Evolutionary conservation across 2,113 vertebrate species (phyloP).

Genomic region (Bos indicus): DNA sequence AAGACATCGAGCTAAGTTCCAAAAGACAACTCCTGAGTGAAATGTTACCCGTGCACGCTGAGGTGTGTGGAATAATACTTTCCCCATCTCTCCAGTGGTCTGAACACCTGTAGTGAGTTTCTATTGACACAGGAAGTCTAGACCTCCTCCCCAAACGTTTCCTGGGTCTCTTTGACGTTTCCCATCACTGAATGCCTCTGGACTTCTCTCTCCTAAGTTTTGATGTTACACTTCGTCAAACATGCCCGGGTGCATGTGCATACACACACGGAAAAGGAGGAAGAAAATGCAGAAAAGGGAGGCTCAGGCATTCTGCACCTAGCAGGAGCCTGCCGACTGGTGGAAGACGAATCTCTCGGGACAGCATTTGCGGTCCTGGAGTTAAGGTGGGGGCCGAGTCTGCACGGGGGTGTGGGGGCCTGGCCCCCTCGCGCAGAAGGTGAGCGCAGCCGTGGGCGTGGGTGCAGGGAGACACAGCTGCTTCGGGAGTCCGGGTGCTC

Average conservation of each 20-base stretch:
- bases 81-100: rapidly evolving
- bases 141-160: background rate
- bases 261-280: rapidly evolving
- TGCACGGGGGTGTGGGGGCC: too few species aligned
- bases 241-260: rapidly evolving
- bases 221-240: background rate
- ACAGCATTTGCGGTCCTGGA: too few species aligned
- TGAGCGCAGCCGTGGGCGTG: background rate
- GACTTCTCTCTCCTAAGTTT: background rate
- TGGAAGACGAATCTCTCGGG: rapidly evolving
- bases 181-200: background rate
- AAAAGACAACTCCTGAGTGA: background rate
- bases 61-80: too few species aligned
- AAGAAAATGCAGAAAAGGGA: background rate
- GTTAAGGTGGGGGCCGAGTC: background rate
- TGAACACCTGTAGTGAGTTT: background rate
- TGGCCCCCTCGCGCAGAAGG: rapidly evolving
- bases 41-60: rapidly evolving
- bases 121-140: background rate
- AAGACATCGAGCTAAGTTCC: background rate
- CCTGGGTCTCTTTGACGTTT: background rate
- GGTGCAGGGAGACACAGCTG: background rate
- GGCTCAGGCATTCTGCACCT: rapidly evolving
- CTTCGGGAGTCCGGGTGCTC: rapidly evolving
- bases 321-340: background rate